A percentile compares a stretch with the other conserved stretches of the same genome.
These are phyloP conservation scores for Microcebus griseorufus DNA, from an alignment of 2,113 vertebrate genomes.

Conservation along the genomic window DNA sequence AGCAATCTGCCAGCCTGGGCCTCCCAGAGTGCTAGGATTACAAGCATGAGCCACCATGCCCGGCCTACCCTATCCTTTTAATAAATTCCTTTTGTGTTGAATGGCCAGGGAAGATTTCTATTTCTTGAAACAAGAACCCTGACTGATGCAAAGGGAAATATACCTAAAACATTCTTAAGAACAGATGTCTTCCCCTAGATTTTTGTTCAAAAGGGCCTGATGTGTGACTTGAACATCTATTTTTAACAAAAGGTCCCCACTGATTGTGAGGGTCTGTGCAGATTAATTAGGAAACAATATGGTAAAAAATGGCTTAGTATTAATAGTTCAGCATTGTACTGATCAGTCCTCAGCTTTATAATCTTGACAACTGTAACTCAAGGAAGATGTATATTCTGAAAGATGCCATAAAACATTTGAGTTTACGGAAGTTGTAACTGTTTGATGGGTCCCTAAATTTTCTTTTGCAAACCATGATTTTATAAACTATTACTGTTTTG, in stretches of 20 bases:
- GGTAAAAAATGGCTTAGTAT: not conserved
- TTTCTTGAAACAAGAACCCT: not conserved
- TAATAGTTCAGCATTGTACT: not conserved
- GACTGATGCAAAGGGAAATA: not conserved
- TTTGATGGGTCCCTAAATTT: not conserved
- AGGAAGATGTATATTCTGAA: not conserved
- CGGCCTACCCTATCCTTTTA: not conserved
- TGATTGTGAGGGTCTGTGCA: not conserved
- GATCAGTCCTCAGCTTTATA: not conserved
- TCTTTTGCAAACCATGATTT: conserved; percentile 1
- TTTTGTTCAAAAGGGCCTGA: not conserved
- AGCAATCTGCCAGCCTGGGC: no score
- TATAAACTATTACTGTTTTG: not conserved
- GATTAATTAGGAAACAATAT: not conserved
- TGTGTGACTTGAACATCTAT: not conserved
- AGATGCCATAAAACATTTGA: not conserved
- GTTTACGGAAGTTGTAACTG: not conserved
- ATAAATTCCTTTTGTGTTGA: not conserved
- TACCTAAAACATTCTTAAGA: not conserved
- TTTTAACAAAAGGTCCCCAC: not conserved
- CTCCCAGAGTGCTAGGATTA: no score
- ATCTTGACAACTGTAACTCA: not conserved
- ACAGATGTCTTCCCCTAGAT: not conserved
- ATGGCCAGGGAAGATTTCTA: not conserved
- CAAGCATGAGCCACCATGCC: no score